Base-by-base conservation (phyloP, 2,888 invertebrate genomes). In the Protodeltote pygarga region DNA sequence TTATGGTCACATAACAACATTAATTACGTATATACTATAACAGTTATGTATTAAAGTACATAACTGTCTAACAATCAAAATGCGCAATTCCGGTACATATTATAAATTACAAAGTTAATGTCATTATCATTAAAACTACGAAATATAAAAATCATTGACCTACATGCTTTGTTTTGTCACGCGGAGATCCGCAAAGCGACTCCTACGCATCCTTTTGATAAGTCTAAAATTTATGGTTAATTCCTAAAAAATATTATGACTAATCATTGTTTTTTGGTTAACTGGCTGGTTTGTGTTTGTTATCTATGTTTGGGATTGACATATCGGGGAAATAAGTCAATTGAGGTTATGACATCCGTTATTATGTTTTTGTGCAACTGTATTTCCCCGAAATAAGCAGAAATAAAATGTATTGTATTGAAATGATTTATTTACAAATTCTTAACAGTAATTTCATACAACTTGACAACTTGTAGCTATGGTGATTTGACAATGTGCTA, bases 161-260 rank as follows among this genome's bases (percentile, higher is more conserved):
- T 23, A 65, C 48, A 54, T 69, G 37, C 11, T 16, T 33, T 46
- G 51, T 49, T 41, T 41, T 50, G 39, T 58, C 44, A 31, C 27
- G 65, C 55, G 60, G 21, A 65, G 55, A 60, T 65, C 65, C 65
- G 65, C 39, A 48, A 16, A 23, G 14, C 47, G 40, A 64, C 60
- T 58, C 70, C 65, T 44, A 69, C 66, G 49, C 66, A 47, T 69
- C 66, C 70, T 61, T 58, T 16, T 47, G 61, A 64, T 71, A 66
- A 45, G 3, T 28, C 5, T 10, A 9, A 24, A 31, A 35, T 46
- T 28, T 54, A 27, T 46, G n/a, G 10, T 20, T 4, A 17, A 35
- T 42, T 52, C 34, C 28, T 8, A 16, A 23, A 39, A 51, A 19
- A 14, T 17, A 10, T 14, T 6, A 17, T 31, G 34, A 17, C 2